These are phyloP conservation scores for Drosophila sordidula DNA, from an alignment of 2,888 invertebrate genomes.

Conservation along the genomic window DNA sequence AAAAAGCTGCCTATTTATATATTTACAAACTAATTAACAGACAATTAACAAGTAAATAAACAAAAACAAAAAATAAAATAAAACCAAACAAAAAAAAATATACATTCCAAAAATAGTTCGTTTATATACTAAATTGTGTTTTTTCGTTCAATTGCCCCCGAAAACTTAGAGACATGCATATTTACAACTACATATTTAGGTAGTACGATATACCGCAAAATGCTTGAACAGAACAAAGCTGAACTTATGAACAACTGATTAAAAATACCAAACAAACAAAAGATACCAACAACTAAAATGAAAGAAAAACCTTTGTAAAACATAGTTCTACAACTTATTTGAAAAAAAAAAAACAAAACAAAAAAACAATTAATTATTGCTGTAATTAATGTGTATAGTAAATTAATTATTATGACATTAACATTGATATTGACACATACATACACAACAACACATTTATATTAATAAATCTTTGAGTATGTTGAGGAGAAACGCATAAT, in stretches of 20 bases:
- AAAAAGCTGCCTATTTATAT: conserved; percentile 73
- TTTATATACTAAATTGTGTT: conserved; percentile 28
- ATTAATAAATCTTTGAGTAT: conserved; percentile 48
- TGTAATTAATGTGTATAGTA: conserved; percentile 77
- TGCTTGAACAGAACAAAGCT: conserved; percentile 53
- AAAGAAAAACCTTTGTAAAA: conserved; percentile 12
- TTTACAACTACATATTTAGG: conserved; percentile 37
- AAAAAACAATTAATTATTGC: conserved; percentile 69
- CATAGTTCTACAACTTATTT: conserved; percentile 69
- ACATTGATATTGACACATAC: conserved; percentile 48
- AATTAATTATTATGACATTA: conserved; percentile 68
- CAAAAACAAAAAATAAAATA: conserved; percentile 1
- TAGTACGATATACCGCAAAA: conserved; percentile 41
- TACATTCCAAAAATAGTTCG: conserved; percentile 42
- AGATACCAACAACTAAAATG: not conserved
- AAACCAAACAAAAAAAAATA: conserved; percentile 2
- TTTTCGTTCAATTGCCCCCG: conserved; percentile 37
- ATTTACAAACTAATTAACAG: conserved; percentile 61
- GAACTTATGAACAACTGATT: conserved; percentile 55
- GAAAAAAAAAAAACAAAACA: no score
- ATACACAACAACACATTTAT: conserved; percentile 39
- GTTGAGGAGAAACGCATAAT: conserved; percentile 30
- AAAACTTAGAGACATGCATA: conserved; percentile 35
- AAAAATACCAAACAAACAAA: conserved; percentile 20
- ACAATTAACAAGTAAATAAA: conserved; percentile 9